Base-by-base conservation (phyloP, 2,113 vertebrate genomes). In the Nesoenas mayeri region DNA sequence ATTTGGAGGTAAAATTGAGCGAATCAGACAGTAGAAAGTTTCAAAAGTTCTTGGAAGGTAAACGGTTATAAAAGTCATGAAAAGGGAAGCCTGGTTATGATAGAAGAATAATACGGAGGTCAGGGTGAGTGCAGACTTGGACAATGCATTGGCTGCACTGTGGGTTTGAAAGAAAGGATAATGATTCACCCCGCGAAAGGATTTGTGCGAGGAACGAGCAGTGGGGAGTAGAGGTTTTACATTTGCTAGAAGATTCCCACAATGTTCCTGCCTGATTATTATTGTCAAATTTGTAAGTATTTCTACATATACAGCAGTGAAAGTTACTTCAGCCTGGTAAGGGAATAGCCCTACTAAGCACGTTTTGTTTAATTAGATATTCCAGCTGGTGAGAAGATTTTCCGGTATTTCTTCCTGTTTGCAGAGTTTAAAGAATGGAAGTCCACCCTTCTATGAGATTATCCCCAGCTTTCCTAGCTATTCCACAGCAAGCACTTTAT, bases 31-130 rank as follows among this genome's bases (percentile, higher is more conserved):
- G 69, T 26, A 79, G 75, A 95, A 95, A 84, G 60, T 85, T 89
- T 67, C 70, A 65, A 75, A 96, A 94, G 84, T 95, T 96, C 88
- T 84, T 84, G 69, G 91, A 96, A 97, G 95, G 61, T 72, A 93
- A 89, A 90, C n/a, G 69, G 58, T 89, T 92, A 86, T 81, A 57
- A 85, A 94, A 95, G 80, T 60, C 57, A 71, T 86, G 51, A 90
- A 91, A 94, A 92, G 48, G 65, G 51, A 92, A 96, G 60, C 50
- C 77, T 87, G 66, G 71, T 48, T 93, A 24, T 38, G 67, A 93
- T 36, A 95, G 74, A 74, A 73, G 92, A 93, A 85, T 83, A 79
- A 78, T 75, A 26, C 6, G 28, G 83, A 95, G 94, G 80, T 96
- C 95, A 95, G 90, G 71, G 73, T 38, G 79, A 80, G 79, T 53